Base-by-base conservation (phyloP, 1,140 invertebrate genomes). In the Drosophila asahinai region DNA sequence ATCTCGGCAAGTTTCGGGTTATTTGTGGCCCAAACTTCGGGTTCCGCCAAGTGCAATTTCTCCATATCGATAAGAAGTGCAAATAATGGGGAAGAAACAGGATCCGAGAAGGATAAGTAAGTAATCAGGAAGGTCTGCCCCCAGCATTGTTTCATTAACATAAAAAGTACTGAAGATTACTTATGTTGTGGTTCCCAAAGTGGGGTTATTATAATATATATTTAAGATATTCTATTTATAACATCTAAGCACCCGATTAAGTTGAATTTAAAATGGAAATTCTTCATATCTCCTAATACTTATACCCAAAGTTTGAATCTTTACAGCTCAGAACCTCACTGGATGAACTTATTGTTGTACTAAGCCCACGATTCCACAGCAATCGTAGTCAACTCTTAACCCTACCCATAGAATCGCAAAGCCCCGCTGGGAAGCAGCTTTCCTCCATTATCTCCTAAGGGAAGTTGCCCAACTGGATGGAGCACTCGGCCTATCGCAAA, bases 401-500 rank as follows among this genome's bases (percentile, higher is more conserved):
- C 64, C 64, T 36, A 25, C 62, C 63, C 62, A 52, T 11, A n/a
- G 12, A 19, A 33, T 19, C 1, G n/a, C 14, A 8, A 8, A 8
- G 12, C 19, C 27, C n/a, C 9, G 17, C 36, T 15, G 36, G 14
- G 51, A 74, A 54, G 17, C 52, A 74, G 83, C 77, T 89, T 86
- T 80, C 58, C 57, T 71, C 59, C 66, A 83, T 87, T 89, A 83
- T 77, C 77, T 83, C 27, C 30, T 22, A n/a, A 27, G 22, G 14
- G 30, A 36, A 17, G 49, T 33, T 40, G 19, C 22, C 67, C 43
- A 70, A 71, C 33, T 52, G 55, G 42, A 49, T 60, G 51, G 43
- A 40, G 59, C 60, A 40, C 65, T 71, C 73, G 77, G 81, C 70
- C 81, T 90, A 81, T 68, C 74, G 54, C 84, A 90, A 81, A 89